Conservation (phyloP, 2,113 vertebrate species). For the Origma solitaria region DNA sequence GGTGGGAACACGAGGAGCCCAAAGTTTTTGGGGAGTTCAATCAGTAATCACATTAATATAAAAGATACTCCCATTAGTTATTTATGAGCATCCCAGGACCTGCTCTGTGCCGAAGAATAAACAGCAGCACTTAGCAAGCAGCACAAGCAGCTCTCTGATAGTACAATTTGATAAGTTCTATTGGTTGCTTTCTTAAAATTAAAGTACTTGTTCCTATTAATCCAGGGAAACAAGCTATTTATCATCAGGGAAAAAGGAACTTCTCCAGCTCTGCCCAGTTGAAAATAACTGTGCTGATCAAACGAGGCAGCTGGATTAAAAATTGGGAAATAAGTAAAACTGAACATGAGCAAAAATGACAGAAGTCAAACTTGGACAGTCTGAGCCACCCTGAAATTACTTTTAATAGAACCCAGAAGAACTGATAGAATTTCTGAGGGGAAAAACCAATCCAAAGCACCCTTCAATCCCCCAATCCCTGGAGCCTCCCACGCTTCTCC, state of each 20-base stretch:
- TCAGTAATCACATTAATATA: neutral
- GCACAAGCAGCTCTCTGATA: neutral
- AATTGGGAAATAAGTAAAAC: neutral
- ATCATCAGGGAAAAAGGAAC: neutral
- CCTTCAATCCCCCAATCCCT: neutral
- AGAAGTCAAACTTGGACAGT: neutral
- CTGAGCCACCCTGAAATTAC: neutral
- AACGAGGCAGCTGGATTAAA: neutral
- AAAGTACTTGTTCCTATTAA: neutral
- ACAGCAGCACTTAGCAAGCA: neutral
- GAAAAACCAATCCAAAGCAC: neutral
- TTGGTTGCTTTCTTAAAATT: neutral
- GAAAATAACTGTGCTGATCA: neutral
- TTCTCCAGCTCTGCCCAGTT: slow-evolving; percentile 14
- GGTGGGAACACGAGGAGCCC: neutral
- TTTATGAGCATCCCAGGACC: neutral
- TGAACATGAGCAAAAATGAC: neutral
- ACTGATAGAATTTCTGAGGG: neutral
- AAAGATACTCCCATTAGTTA: neutral
- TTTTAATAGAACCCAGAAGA: neutral
- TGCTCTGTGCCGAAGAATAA: neutral
- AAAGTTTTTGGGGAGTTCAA: neutral
- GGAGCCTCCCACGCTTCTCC: neutral
- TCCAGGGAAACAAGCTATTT: neutral
- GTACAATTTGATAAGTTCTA: neutral